Percentiles rank a stretch among this genome's conserved stretches.
These are phyloP conservation scores for Tringa solitaria DNA, from an alignment of 2,113 vertebrate species.

Conservation along the genomic window DNA sequence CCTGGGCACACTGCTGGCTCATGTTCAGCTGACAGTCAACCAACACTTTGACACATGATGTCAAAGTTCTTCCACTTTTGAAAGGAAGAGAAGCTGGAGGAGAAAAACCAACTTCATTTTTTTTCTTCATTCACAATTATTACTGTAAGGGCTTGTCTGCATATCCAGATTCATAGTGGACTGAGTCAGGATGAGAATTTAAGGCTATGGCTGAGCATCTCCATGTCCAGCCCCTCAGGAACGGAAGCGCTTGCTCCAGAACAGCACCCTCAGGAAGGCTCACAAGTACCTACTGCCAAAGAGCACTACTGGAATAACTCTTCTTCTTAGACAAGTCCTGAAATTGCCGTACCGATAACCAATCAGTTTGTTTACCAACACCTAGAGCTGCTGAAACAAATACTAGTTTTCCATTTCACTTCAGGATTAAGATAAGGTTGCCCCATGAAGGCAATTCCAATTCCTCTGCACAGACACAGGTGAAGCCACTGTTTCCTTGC, in stretches of 20 bases:
- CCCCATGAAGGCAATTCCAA: background rate
- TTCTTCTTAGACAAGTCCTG: background rate
- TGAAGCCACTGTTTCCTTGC: background rate
- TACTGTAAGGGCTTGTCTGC: background rate
- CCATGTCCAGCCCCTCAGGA: background rate
- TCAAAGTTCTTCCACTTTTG: background rate
- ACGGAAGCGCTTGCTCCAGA: background rate
- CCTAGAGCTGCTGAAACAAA: background rate
- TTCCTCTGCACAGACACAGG: slow-evolving; percentile 7
- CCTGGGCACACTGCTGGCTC: too few species aligned
- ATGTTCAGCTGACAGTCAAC: too few species aligned
- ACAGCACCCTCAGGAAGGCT: background rate
- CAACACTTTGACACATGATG: background rate
- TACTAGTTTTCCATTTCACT: background rate
- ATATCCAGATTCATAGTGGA: background rate
- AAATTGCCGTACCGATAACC: background rate
- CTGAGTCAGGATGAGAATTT: background rate
- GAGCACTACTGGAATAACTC: background rate
- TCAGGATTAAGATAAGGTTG: background rate
- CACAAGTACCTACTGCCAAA: background rate
- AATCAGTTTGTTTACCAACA: background rate
- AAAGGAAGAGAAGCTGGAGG: background rate
- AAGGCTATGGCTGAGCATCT: background rate
- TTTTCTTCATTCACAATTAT: background rate
- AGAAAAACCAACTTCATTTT: background rate